Evolutionary conservation across 2,113 vertebrate species (phyloP), one percentile per base, ranked within the genome.

Genomic region (Lonchura striata): DNA sequence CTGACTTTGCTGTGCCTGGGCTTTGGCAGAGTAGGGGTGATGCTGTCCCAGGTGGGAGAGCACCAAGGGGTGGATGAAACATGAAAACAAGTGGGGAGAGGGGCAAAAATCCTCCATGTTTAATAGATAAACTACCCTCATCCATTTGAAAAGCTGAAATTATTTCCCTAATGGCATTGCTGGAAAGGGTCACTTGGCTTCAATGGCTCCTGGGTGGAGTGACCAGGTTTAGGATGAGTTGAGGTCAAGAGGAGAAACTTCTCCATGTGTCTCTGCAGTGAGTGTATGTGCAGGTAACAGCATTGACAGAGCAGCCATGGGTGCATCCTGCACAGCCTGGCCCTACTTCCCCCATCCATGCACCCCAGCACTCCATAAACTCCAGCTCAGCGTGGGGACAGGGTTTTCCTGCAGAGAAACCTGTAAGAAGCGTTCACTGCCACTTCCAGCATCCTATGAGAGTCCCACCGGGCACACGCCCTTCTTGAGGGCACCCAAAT

Each of bases 381-480:
- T 23, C 76, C 84, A 66, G 9, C 60, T 65, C 46, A 41, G 91
- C 53, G 23, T 6, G 12, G 28, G 22, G 30, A 82, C 24, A 53
- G 21, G n/a, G 4, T 30, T 74, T 41, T 25, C 68, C 25, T 66
- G 71, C 50, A 76, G 53, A 72, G 28, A 52, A 44, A 31, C 53
- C 33, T 79, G 39, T 54, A 31, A 23, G 24, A 68, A 41, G 19
- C 30, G 3, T 7, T 53, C 37, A 4, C 41, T 49, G 63, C 68
- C 44, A 1, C 37, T 53, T 53, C n/a, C 71, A 72, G 78, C 74
- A 75, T 15, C 85, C 71, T 27, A 3, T 39, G 71, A 30, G 11
- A 0, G 0, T n/a, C 90, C 37, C 42, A 17, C 6, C 0, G 0
- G 50, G 31, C 50, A 68, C 82, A 49, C 0, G 0, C 18, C 49